These are phyloP conservation scores for Syrista parreyssii DNA, from an alignment of 2,888 invertebrate species.

Conservation along the genomic window DNA sequence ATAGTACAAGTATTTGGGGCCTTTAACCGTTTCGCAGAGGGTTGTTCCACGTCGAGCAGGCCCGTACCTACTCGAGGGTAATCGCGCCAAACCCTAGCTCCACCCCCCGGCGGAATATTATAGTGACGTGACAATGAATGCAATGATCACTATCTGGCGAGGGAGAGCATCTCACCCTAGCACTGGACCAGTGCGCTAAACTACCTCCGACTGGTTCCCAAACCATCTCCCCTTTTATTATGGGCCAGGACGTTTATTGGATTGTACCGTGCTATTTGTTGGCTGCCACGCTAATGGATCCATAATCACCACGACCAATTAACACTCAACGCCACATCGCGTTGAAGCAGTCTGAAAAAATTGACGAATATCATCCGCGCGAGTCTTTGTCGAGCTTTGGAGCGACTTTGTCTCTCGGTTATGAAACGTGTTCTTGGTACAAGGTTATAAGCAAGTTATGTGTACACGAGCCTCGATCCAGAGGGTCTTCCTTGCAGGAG, in stretches of 20 bases:
- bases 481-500: neutral
- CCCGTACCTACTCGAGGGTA: neutral
- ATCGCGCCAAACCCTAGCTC: neutral
- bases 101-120: constrained; percentile 43
- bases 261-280: constrained; percentile 62
- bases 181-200: constrained; percentile 35
- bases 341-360: neutral
- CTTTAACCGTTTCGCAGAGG: neutral
- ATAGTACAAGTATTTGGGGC: neutral
- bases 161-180: neutral
- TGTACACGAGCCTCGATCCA: neutral
- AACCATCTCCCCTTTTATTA: constrained; percentile 56
- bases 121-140: constrained; percentile 57
- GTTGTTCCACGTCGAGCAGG: neutral
- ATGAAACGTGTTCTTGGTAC: neutral
- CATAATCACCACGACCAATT: constrained; percentile 60
- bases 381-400: neutral
- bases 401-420: neutral
- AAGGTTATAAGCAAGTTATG: neutral
- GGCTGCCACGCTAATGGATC: constrained; percentile 62
- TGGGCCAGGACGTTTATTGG: constrained; percentile 58
- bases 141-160: constrained; percentile 52
- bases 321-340: constrained; percentile 22
- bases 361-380: neutral
- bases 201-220: constrained; percentile 56